These are phyloP conservation scores for Oxystoma pomonae DNA, from an alignment of 2,888 invertebrate genomes.

Conservation along the genomic window DNA sequence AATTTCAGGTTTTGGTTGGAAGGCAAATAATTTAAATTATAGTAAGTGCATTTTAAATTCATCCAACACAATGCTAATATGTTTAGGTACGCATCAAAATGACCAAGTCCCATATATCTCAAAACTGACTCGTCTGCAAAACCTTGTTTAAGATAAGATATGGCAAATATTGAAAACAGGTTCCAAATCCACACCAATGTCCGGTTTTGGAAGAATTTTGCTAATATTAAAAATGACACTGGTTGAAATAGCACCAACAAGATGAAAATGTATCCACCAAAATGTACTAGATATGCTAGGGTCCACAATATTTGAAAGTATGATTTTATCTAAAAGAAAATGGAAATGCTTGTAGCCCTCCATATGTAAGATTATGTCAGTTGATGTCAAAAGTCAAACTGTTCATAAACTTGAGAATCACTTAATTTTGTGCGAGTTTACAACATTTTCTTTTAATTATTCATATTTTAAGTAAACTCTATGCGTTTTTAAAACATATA, in stretches of 20 bases:
- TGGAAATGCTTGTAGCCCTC: not conserved
- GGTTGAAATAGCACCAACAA: constrained; percentile 49
- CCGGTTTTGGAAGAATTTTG: constrained; percentile 43
- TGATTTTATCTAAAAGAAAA: not conserved
- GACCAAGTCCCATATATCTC: constrained; percentile 40
- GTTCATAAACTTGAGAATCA: no score
- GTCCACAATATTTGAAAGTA: constrained; percentile 54
- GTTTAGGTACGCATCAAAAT: constrained; percentile 50
- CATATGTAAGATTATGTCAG: no score
- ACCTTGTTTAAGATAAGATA: constrained; percentile 29
- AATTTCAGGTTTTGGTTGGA: constrained; percentile 43
- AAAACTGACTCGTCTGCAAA: constrained; percentile 26
- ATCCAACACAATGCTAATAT: constrained; percentile 64
- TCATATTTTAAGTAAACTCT: no score
- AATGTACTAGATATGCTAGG: constrained; percentile 40
- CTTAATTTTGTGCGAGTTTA: not conserved
- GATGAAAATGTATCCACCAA: constrained; percentile 30
- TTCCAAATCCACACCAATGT: constrained; percentile 55
- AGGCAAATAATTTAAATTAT: constrained; percentile 57
- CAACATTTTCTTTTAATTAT: not conserved
- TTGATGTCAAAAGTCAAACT: no score
- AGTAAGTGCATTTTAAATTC: constrained; percentile 73
- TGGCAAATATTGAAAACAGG: constrained; percentile 46
- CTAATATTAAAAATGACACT: constrained; percentile 51
- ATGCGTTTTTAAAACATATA: no score